phyloP scores from a whole-genome alignment of 2,113 vertebrate genomes.

The Sclerurus mexicanus region DNA sequence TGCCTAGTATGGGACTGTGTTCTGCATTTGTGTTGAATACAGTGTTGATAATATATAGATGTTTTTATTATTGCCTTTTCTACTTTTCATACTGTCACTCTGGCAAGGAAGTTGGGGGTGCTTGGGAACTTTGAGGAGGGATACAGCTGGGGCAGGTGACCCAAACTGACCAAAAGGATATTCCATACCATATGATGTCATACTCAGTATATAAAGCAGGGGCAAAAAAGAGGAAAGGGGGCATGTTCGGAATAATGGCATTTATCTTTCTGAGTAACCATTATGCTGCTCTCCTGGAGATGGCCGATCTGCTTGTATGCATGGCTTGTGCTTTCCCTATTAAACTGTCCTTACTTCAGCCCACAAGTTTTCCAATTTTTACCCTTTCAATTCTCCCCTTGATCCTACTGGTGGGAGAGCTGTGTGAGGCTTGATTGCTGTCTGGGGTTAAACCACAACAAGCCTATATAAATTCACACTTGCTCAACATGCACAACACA shows the following conservation, averaged over 20 bases:
- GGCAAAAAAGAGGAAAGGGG: background rate
- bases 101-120: background rate
- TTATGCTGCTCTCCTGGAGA: background rate
- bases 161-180: background rate
- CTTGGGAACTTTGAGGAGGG: background rate
- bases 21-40: background rate
- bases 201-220: fast-evolving
- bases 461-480: background rate
- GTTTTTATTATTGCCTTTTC: background rate
- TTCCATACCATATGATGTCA: background rate
- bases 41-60: fast-evolving
- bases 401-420: background rate
- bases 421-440: background rate
- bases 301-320: background rate
- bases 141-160: background rate
- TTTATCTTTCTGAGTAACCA: background rate
- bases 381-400: background rate
- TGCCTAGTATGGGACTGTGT: background rate
- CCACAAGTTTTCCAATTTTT: background rate
- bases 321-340: background rate
- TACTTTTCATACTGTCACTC: fast-evolving
- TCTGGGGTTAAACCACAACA: background rate
- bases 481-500: background rate
- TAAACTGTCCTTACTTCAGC: background rate
- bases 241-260: background rate